phyloP scores from a whole-genome alignment of 2,797 vertebrate species.

The Benthosema pterotum region DNA sequence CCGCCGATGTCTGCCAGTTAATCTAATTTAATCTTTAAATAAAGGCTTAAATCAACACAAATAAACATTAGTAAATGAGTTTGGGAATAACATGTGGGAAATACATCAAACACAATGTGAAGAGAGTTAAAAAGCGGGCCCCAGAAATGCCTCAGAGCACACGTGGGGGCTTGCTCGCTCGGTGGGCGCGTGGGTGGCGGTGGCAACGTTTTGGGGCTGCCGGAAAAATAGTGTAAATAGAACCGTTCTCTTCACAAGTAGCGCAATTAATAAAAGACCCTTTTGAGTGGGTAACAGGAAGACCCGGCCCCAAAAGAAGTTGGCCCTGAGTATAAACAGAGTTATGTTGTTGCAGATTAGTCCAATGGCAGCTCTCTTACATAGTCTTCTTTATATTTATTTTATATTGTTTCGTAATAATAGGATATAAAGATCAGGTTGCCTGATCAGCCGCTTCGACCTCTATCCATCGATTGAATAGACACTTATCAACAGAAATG shows the following conservation, averaged over 20 bases:
- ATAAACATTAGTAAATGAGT: slow-evolving; percentile 64
- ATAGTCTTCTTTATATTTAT: too few relatives aligned
- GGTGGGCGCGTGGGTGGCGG: slow-evolving; percentile 50
- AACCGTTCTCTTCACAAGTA: slow-evolving; percentile 57
- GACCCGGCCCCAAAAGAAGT: too few relatives aligned
- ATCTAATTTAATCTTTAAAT: slow-evolving; percentile 66
- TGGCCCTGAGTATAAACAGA: too few relatives aligned
- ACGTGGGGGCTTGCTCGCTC: slow-evolving; percentile 43
- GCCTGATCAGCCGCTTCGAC: too few relatives aligned
- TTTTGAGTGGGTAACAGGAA: too few relatives aligned
- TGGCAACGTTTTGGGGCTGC: slow-evolving; percentile 41
- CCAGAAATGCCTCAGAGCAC: slow-evolving; percentile 55
- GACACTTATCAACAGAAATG: too few relatives aligned
- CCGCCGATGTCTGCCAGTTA: slow-evolving; percentile 55
- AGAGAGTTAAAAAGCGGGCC: slow-evolving; percentile 63
- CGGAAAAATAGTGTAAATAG: slow-evolving; percentile 66
- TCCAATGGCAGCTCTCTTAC: too few relatives aligned
- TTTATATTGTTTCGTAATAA: too few relatives aligned
- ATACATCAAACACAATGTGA: slow-evolving; percentile 66
- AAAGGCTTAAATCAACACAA: slow-evolving; percentile 66
- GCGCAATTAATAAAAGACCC: slow-evolving; percentile 72
- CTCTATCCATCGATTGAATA: too few relatives aligned
- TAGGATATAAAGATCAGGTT: too few relatives aligned
- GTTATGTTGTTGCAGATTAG: too few relatives aligned
- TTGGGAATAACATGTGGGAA: slow-evolving; percentile 58